phyloP scores from a whole-genome alignment of 1,140 invertebrate species.

The Caenorhabditis briggsae region DNA sequence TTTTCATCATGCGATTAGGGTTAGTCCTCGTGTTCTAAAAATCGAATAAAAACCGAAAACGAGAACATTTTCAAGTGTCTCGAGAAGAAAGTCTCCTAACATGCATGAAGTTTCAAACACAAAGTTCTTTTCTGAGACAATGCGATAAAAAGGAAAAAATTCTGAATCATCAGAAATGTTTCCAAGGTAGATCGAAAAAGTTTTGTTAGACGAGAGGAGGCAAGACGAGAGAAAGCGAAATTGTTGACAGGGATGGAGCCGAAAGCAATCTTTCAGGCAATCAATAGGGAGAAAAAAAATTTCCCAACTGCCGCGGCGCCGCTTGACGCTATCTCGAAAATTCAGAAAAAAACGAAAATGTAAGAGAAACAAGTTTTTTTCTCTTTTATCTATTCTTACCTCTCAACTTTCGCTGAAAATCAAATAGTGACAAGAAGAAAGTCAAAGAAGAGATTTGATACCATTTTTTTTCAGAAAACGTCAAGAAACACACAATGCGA shows the following conservation, averaged over 20 bases:
- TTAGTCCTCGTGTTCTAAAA: no score
- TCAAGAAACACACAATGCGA: not conserved
- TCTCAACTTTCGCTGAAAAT: not conserved
- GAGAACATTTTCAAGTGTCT: not conserved
- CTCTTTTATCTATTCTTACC: no score
- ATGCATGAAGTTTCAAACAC: no score
- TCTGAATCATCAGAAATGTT: conserved; percentile 19
- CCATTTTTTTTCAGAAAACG: not conserved
- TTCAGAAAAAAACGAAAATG: not conserved
- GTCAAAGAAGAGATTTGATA: not conserved
- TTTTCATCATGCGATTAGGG: no score
- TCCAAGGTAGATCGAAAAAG: conserved; percentile 22
- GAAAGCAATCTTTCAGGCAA: conserved; percentile 45
- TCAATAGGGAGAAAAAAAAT: conserved; percentile 25
- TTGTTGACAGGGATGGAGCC: conserved; percentile 6
- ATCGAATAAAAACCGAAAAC: no score
- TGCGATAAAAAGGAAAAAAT: not conserved
- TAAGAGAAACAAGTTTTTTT: conserved; percentile 3
- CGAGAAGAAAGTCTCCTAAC: not conserved
- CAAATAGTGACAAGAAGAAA: not conserved
- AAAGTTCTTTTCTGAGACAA: not conserved
- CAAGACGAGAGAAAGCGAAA: not conserved
- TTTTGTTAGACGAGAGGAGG: not conserved
- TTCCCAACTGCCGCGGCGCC: no score
- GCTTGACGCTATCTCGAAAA: conserved; percentile 9